Conservation (phyloP, 2,888 invertebrate genomes). For the Orthosia gothica region DNA sequence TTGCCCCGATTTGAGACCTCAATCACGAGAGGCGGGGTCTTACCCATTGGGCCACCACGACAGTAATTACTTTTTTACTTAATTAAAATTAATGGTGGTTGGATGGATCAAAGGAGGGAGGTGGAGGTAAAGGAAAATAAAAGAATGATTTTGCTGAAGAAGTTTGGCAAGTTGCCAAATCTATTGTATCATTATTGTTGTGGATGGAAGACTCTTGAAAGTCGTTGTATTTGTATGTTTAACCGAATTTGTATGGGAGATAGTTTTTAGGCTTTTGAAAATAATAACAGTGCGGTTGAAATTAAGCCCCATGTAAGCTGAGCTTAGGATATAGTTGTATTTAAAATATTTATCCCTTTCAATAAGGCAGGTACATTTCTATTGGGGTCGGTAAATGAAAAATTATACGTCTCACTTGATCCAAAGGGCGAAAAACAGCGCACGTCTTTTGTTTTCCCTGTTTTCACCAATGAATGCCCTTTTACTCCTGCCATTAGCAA, state of each 20-base stretch:
- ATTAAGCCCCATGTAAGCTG: neutral
- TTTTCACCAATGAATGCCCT: neutral
- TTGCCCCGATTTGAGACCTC: too few relatives aligned
- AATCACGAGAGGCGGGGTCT: too few relatives aligned
- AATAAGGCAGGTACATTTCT: neutral
- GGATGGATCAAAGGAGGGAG: slow-evolving; percentile 7
- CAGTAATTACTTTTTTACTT: neutral
- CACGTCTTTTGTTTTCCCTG: neutral
- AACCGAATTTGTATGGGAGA: neutral
- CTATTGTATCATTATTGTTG: slow-evolving; percentile 10
- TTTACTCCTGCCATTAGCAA: neutral
- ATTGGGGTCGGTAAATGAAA: neutral
- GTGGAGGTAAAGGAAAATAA: slow-evolving; percentile 17
- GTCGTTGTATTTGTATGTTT: slow-evolving; percentile 12
- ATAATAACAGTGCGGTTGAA: neutral
- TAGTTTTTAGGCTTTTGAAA: slow-evolving; percentile 3
- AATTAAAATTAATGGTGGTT: slow-evolving; percentile 15
- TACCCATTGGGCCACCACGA: too few relatives aligned
- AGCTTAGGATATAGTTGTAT: neutral
- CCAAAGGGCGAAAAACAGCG: too few relatives aligned
- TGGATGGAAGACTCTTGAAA: neutral
- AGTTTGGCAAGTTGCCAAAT: slow-evolving; percentile 24
- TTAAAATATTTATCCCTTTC: neutral
- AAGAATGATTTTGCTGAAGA: slow-evolving; percentile 1
- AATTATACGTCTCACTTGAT: too few relatives aligned